These are phyloP conservation scores for Leuciscus idus DNA, from an alignment of 2,113 vertebrate species.

Conservation along the genomic window DNA sequence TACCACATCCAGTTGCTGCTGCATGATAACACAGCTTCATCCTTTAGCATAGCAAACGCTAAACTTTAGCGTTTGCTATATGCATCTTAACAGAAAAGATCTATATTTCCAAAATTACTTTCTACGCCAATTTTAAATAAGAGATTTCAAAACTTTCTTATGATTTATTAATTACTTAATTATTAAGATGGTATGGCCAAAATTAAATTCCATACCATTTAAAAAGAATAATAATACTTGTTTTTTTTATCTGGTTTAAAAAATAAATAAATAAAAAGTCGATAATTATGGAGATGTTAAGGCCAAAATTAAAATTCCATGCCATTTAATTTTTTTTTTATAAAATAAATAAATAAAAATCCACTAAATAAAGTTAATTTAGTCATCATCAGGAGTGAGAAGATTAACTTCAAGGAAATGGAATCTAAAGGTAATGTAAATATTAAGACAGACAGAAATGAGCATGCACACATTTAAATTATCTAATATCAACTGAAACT, in stretches of 20 bases:
- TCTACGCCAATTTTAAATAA: neutral
- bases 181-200: neutral
- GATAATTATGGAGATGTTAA: neutral
- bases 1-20: too few relatives aligned
- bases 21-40: too few relatives aligned
- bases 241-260: too few relatives aligned
- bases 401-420: neutral
- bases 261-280: too few relatives aligned
- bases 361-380: neutral
- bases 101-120: neutral
- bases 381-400: neutral
- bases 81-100: neutral
- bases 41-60: too few relatives aligned
- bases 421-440: neutral
- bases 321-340: too few relatives aligned
- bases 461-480: neutral
- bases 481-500: neutral
- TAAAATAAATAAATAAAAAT: neutral
- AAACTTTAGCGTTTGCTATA: neutral
- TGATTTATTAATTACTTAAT: neutral
- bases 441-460: neutral
- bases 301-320: neutral
- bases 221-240: too few relatives aligned
- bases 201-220: too few relatives aligned
- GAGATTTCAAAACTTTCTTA: neutral